These are phyloP conservation scores for Hanleya hanleyi DNA, from an alignment of 2,888 invertebrate species.

Conservation along the genomic window DNA sequence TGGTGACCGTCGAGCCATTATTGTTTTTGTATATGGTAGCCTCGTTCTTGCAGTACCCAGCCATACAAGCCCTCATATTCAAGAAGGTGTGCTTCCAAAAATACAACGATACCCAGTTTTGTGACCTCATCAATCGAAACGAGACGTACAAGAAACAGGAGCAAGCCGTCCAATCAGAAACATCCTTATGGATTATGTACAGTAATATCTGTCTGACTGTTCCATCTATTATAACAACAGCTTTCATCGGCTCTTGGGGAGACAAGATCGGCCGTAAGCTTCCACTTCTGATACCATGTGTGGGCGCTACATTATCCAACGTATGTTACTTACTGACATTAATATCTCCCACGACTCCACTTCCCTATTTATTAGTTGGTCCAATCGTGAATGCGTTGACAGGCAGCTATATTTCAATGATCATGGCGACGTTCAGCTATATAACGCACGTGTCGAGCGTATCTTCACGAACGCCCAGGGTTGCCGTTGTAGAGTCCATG, in stretches of 20 bases:
- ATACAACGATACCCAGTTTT: constrained; percentile 45
- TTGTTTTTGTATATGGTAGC: constrained; percentile 93
- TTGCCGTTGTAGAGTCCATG: constrained; percentile 87
- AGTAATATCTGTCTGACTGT: constrained; percentile 66
- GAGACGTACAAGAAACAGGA: constrained; percentile 39
- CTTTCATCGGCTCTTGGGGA: constrained; percentile 71
- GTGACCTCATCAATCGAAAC: constrained; percentile 39
- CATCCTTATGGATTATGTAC: constrained; percentile 69
- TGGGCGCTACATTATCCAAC: constrained; percentile 68
- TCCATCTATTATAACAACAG: constrained; percentile 64
- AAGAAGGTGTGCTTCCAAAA: constrained; percentile 69
- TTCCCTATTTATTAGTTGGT: constrained; percentile 71
- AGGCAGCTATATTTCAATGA: constrained; percentile 73
- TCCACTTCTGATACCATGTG: constrained; percentile 72
- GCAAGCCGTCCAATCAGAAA: constrained; percentile 63
- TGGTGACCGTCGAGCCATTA: constrained; percentile 87
- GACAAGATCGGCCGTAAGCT: constrained; percentile 74
- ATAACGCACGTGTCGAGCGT: constrained; percentile 84
- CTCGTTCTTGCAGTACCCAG: constrained; percentile 75
- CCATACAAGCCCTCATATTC: constrained; percentile 73
- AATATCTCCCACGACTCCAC: constrained; percentile 49
- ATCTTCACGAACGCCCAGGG: constrained; percentile 83
- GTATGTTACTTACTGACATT: constrained; percentile 61
- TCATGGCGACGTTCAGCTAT: constrained; percentile 80
- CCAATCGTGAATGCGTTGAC: constrained; percentile 71